Base-by-base conservation (phyloP, 1,140 invertebrate species). In the Agrilus planipennis region DNA sequence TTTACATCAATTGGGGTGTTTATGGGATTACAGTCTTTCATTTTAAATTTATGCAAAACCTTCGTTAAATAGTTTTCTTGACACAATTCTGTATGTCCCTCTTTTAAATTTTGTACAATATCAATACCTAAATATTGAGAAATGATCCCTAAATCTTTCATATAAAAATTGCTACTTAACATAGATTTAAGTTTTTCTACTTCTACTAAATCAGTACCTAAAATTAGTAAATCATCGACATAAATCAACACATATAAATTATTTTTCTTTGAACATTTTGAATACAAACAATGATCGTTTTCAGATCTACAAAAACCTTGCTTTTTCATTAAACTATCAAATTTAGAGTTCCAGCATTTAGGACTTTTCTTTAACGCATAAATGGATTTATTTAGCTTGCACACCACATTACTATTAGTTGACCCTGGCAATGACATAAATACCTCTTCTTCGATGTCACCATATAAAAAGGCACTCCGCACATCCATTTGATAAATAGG, bases 401-500 rank as follows among this genome's bases (percentile, higher is more conserved):
- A 34, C 6, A 34, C 16, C 3, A 18, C 20, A 5, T 20, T n/a
- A 7, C 20, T 11, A n/a, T 34, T 34, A 17, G 16, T 3, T 20
- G 16, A 5, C 20, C 20, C 15, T 34, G 32, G 32, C 5, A 34
- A 17, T 4, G 32, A 34, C 16, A 34, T 34, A n/a, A 17, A 34
- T 4, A 34, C 32, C 16, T 34, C 47, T 41, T 57, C 53, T 15
- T 61, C 35, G 9, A 67, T 31, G 18, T 50, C 44, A 6, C 59
- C 58, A 44, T 65, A 45, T 4, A 67, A 42, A 51, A 63, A 67
- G 1, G 59, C 62, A 11, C 57, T 61, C 16, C 47, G 51, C 0
- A 67, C 56, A 51, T 67, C 66, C 37, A 64, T 49, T 45, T 65
- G 64, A 2, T 46, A 12, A 4, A 65, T 17, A 20, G 32, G 15